phyloP scores from a whole-genome alignment of 2,888 invertebrate genomes.

The Augochlorella aurata region DNA sequence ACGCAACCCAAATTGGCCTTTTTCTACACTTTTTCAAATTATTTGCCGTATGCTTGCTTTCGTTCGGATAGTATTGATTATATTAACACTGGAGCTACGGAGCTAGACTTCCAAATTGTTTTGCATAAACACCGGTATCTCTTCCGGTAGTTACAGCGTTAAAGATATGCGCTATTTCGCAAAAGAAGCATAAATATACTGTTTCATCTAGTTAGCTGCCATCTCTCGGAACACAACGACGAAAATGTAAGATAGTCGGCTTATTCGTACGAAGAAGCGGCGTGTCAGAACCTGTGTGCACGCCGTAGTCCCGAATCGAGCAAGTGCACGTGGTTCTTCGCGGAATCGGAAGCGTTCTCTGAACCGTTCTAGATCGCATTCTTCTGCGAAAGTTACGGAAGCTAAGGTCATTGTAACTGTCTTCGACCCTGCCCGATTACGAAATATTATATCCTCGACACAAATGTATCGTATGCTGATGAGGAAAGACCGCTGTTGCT shows the following conservation, averaged over 20 bases:
- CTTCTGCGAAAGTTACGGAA: slow-evolving; percentile 22
- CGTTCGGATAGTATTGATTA: too few relatives aligned
- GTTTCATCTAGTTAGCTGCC: not conserved
- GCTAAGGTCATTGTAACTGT: slow-evolving; percentile 21
- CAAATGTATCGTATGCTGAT: not conserved
- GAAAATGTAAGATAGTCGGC: slow-evolving; percentile 40
- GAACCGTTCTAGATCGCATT: not conserved
- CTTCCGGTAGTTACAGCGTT: too few relatives aligned
- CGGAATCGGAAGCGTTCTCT: slow-evolving; percentile 17
- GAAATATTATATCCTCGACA: not conserved
- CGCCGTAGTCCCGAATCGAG: slow-evolving; percentile 3
- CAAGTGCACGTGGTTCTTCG: slow-evolving; percentile 1
- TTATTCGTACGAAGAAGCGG: slow-evolving; percentile 11
- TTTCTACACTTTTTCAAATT: too few relatives aligned
- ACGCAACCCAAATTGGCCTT: not conserved
- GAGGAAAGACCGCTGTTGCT: not conserved
- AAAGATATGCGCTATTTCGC: too few relatives aligned
- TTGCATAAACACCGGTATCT: too few relatives aligned
- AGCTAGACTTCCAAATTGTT: too few relatives aligned
- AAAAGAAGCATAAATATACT: not conserved
- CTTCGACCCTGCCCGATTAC: not conserved
- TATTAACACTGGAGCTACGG: too few relatives aligned
- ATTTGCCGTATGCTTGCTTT: too few relatives aligned
- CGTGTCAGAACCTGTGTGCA: slow-evolving; percentile 2
- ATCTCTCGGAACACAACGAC: slow-evolving; percentile 1